Conservation (phyloP, 1,140 invertebrate species). For the Aphaenogaster rudis region DNA sequence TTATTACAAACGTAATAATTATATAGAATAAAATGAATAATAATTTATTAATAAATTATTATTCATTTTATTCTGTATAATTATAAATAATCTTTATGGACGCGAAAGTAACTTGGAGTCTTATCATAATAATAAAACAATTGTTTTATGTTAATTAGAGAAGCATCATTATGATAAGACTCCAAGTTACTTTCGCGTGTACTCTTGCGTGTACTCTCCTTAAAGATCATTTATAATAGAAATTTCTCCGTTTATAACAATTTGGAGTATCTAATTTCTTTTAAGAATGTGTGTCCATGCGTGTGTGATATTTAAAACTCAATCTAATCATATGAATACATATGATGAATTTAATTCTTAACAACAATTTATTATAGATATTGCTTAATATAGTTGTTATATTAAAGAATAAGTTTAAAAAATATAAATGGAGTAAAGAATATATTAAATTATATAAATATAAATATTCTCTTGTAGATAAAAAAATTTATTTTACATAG, state of each 20-base stretch:
- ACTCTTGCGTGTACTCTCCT: not conserved
- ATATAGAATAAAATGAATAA: not conserved
- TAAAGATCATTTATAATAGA: not conserved
- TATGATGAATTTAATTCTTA: not conserved
- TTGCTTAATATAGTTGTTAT: not conserved
- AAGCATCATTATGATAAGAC: not conserved
- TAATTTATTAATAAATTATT: not conserved
- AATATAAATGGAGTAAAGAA: not conserved
- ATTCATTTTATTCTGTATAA: no score
- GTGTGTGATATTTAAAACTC: not conserved
- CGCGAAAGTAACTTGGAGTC: not conserved
- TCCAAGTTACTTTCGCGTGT: not conserved
- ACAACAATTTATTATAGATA: not conserved
- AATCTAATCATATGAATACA: not conserved
- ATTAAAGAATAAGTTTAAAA: not conserved
- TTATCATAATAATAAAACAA: not conserved
- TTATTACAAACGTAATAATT: not conserved
- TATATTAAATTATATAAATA: constrained; percentile 1
- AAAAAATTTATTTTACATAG: not conserved
- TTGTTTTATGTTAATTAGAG: not conserved
- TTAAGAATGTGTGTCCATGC: not conserved
- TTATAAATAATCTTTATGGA: not conserved
- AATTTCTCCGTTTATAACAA: not conserved
- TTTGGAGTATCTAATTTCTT: not conserved
- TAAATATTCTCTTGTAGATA: not conserved